Base-by-base conservation (phyloP, 2,888 invertebrate genomes). In the Lobophora halterata region DNA sequence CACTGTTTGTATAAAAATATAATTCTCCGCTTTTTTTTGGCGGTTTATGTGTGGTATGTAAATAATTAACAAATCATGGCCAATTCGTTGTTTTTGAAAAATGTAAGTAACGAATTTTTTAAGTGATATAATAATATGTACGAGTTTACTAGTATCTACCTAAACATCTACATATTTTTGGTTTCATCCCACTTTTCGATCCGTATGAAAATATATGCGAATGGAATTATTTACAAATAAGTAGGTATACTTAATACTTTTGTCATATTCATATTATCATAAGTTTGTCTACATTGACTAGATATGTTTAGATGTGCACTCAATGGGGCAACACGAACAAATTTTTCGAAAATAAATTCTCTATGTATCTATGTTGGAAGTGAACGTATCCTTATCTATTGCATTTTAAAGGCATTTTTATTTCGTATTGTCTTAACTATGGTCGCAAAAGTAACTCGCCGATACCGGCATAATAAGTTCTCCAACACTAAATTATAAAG, bases 371-470 rank as follows among this genome's bases (percentile, higher is more conserved):
- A 36, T 36, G 32, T 43, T 62, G 70, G 66, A 74, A 55, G 65
- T 71, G 65, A 83, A 82, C 77, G 61, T 76, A 81, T 75, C 61
- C 74, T 68, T 79, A 81, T 73, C 83, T 85, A 85, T 85, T 83
- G 85, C 81, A 62, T 77, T 60, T 49, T 30, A 70, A 86, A 85
- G 86, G 86, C 86, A 82, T 83, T 70, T 74, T 77, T 85, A 81
- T 85, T 77, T 83, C 73, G 85, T 86, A 86, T 86, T 86, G 86
- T 86, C 86, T 83, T 82, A 82, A 75, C 82, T 83, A 85, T 83
- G 83, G 81, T 83, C 82, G 57, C n/a, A n/a, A 79, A 78, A 73
- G 64, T 74, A 77, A 27, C 20, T 35, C 46, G 53, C 44, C 40
- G 49, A 46, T 32, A 45, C 52, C 53, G 58, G 57, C 57, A 56